These are phyloP conservation scores for Julus scandinavius DNA, from an alignment of 2,888 invertebrate species.

Conservation along the genomic window DNA sequence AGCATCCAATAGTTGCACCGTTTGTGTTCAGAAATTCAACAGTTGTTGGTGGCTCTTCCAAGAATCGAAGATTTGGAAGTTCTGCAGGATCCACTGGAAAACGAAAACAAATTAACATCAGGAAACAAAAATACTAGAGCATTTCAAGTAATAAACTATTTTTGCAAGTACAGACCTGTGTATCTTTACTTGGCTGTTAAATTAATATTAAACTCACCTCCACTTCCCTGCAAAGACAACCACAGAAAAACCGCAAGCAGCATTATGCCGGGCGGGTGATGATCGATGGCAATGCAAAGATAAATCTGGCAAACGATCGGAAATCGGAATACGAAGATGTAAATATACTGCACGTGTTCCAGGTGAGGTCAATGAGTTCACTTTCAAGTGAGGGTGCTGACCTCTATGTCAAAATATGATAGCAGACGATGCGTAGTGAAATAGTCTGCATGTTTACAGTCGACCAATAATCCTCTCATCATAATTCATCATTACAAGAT, in stretches of 20 bases:
- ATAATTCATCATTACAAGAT: no score
- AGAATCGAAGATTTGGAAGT: constrained; percentile 48
- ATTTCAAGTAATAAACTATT: no score
- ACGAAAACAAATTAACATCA: background rate
- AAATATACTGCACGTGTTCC: no score
- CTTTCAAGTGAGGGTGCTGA: background rate
- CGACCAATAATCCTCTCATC: no score
- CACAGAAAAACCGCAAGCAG: background rate
- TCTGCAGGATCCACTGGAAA: background rate
- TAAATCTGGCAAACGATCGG: background rate
- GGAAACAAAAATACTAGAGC: no score
- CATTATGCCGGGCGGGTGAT: background rate
- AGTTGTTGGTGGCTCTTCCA: constrained; percentile 49
- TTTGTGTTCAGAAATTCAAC: constrained; percentile 55
- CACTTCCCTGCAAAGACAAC: no score
- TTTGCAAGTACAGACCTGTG: no score
- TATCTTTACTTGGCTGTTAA: no score
- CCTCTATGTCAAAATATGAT: background rate
- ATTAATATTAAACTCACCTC: no score
- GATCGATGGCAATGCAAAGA: background rate
- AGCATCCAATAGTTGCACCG: constrained; percentile 43
- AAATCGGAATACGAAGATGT: no score
- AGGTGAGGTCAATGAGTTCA: background rate
- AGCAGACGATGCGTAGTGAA: background rate
- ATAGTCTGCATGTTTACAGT: no score